Evolutionary conservation across 2,113 vertebrate genomes (phyloP).

Genomic region (Dendropsophus ebraccatus): DNA sequence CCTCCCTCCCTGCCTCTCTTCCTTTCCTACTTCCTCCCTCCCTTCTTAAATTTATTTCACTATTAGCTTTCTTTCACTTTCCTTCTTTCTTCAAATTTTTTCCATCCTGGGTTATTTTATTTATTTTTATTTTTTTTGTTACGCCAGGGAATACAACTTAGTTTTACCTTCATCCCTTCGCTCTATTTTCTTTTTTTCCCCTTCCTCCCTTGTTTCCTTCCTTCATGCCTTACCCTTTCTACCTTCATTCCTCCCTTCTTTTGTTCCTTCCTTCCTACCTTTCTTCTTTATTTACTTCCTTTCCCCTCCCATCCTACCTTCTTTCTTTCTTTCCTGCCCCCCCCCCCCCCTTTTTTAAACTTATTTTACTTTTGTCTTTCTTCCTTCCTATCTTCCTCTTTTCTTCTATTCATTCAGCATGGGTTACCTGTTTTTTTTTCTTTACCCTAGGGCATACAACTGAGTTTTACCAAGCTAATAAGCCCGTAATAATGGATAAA

Average conservation of each 20-base stretch:
- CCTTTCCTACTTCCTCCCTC: not conserved
- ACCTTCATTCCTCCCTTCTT: too few species aligned
- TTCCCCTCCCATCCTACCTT: not conserved
- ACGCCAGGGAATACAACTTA: not conserved
- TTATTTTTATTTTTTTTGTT: not conserved
- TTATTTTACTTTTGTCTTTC: too few species aligned
- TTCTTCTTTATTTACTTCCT: too few species aligned
- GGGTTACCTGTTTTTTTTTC: not conserved
- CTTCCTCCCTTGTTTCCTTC: too few species aligned
- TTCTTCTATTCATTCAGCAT: not conserved
- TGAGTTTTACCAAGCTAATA: not conserved
- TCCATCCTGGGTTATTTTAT: too few species aligned
- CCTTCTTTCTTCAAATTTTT: not conserved
- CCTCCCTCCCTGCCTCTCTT: too few species aligned
- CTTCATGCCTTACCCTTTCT: too few species aligned
- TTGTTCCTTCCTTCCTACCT: too few species aligned
- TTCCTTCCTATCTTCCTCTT: not conserved
- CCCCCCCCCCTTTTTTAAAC: too few species aligned
- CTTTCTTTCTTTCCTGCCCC: not conserved
- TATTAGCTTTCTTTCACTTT: not conserved
- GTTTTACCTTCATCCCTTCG: too few species aligned
- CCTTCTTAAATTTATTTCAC: too few species aligned
- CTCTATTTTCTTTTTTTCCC: too few species aligned
- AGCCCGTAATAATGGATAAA: slow-evolving; percentile 11
- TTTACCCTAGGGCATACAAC: not conserved